Conservation (phyloP, 2,113 vertebrate species). For the Baryphthengus martii region DNA sequence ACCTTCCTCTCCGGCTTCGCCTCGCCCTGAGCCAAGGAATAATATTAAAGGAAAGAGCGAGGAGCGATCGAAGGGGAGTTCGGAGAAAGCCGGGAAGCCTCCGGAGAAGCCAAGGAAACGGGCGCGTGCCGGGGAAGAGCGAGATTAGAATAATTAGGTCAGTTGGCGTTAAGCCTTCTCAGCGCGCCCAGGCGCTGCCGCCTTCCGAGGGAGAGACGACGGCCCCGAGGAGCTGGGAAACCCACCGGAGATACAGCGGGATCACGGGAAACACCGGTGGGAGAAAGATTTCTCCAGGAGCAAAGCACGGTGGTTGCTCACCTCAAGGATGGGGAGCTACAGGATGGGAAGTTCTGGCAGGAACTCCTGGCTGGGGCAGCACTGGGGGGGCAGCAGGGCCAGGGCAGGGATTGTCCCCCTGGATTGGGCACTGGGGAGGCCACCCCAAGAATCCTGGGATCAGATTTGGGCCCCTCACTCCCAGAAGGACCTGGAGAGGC, state of each 20-base stretch:
- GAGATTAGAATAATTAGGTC: constrained; percentile 50
- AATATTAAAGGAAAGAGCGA: background rate
- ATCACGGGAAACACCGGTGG: rapidly evolving
- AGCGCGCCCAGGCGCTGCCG: background rate
- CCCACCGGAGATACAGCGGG: background rate
- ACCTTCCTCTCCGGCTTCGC: background rate
- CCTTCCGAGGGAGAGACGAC: background rate
- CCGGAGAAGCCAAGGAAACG: background rate
- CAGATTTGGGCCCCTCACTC: too few relatives aligned
- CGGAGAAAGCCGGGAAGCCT: constrained; percentile 8
- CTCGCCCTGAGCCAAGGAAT: rapidly evolving
- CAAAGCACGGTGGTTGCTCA: background rate
- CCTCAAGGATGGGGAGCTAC: rapidly evolving
- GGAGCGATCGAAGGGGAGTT: background rate
- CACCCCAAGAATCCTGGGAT: too few relatives aligned
- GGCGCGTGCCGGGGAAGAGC: background rate
- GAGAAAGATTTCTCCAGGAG: background rate
- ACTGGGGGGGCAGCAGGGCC: too few relatives aligned
- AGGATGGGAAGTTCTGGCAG: rapidly evolving
- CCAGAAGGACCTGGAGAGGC: background rate
- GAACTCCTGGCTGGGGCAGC: background rate
- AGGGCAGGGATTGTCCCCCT: too few relatives aligned
- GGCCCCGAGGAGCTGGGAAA: background rate
- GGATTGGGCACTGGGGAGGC: too few relatives aligned
- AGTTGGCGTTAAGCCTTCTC: constrained; percentile 2